phyloP scores from a whole-genome alignment of 2,888 invertebrate species.

The Orthosia gracilis region DNA sequence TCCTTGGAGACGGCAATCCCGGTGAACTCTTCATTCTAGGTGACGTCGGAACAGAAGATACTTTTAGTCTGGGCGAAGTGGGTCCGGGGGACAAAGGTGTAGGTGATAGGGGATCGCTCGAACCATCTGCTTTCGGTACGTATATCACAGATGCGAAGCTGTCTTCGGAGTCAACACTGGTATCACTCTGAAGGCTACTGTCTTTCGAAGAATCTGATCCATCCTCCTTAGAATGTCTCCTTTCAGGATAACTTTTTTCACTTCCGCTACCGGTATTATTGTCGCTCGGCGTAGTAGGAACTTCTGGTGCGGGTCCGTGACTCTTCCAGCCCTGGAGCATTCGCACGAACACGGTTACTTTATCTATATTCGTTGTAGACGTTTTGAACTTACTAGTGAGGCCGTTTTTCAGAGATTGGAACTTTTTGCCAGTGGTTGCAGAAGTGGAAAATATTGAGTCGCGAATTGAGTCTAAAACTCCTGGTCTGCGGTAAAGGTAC shows the following conservation, averaged over 20 bases:
- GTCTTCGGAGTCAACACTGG: constrained; percentile 98
- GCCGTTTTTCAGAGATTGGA: constrained; percentile 95
- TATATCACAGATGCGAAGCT: constrained; percentile 98
- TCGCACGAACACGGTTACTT: constrained; percentile 96
- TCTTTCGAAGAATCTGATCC: constrained; percentile 97
- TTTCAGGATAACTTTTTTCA: constrained; percentile 90
- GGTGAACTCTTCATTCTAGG: constrained; percentile 94
- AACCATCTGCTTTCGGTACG: constrained; percentile 95
- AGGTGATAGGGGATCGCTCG: constrained; percentile 91
- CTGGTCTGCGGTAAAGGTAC: constrained; percentile 93
- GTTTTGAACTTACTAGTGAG: constrained; percentile 96
- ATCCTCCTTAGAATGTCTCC: constrained; percentile 96
- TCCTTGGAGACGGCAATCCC: constrained; percentile 92
- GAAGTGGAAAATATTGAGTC: constrained; percentile 94
- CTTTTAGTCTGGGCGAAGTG: constrained; percentile 92
- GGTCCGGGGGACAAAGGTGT: constrained; percentile 92
- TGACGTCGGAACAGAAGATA: constrained; percentile 95
- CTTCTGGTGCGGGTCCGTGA: constrained; percentile 89
- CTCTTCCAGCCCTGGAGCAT: constrained; percentile 96
- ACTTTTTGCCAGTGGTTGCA: constrained; percentile 93
- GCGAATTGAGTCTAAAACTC: constrained; percentile 93
- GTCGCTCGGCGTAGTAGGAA: constrained; percentile 87
- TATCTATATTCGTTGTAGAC: constrained; percentile 96
- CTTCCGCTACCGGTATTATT: constrained; percentile 82
- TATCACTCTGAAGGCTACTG: constrained; percentile 97